Evolutionary conservation across 2,888 invertebrate genomes (phyloP).

Genomic region (Scaptomyza polygonia): DNA sequence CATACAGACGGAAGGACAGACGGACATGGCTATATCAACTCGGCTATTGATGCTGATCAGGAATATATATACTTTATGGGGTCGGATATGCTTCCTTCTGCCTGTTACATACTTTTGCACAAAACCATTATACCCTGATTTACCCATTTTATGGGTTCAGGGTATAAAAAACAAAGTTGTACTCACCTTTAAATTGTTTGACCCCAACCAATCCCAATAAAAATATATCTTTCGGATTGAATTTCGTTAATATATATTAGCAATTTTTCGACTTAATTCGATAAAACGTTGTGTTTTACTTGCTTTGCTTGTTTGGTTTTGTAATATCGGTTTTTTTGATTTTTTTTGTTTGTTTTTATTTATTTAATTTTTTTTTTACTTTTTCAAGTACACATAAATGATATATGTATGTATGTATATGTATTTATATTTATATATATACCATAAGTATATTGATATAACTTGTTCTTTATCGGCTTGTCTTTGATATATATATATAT

Average conservation of each 20-base stretch:
- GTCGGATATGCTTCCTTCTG: too few relatives aligned
- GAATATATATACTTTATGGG: too few relatives aligned
- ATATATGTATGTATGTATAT: conserved; percentile 41
- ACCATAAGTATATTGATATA: conserved; percentile 34
- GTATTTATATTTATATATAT: conserved; percentile 29
- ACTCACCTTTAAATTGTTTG: conserved; percentile 8
- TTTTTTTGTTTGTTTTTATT: conserved; percentile 25
- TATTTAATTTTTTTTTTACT: conserved; percentile 55
- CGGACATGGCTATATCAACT: too few relatives aligned
- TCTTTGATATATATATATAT: conserved; percentile 54
- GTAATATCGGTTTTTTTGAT: conserved; percentile 18
- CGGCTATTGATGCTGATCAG: too few relatives aligned
- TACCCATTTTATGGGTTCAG: too few relatives aligned
- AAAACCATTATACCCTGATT: too few relatives aligned
- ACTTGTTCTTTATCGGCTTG: conserved; percentile 46
- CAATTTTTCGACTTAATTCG: conserved; percentile 75
- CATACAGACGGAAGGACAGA: too few relatives aligned
- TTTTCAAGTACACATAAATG: conserved; percentile 73
- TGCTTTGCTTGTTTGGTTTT: conserved; percentile 34
- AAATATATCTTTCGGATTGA: conserved; percentile 24
- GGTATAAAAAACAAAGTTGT: neutral
- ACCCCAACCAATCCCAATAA: neutral
- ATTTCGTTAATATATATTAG: conserved; percentile 74
- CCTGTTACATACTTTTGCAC: too few relatives aligned
- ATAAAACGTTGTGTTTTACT: conserved; percentile 65